Evolutionary conservation across 2,113 vertebrate species (phyloP), one percentile per base, ranked within the genome.

Genomic region (Barnardius zonarius): DNA sequence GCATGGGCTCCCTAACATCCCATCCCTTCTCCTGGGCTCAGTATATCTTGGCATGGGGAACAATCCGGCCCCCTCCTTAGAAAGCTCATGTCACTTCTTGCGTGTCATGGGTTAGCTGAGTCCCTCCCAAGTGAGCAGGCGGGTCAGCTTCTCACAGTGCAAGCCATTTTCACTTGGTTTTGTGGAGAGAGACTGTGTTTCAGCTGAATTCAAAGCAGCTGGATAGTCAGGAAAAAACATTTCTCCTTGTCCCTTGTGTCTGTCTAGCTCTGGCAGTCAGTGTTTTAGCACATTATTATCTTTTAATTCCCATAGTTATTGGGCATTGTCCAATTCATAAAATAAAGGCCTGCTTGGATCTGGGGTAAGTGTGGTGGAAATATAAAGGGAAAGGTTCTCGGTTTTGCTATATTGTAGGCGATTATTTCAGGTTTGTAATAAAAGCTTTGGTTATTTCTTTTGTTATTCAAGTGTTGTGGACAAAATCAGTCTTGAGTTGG

Each of bases 151-250:
- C 0, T 0, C 77, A 30, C 64, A 43, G 27, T 6, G 23, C 10
- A 1, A 63, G 59, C 54, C 61, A 3, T 92, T 93, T 93, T 75
- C 31, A 2, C 69, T 49, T 72, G 31, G 33, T 66, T 89, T 94
- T 92, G 90, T 88, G 82, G 88, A 91, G 69, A 64, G 12, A 49
- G n/a, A 1, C 88, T 66, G 43, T n/a, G 63, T 79, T 95, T 91
- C 91, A 92, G 90, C 81, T 89, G 91, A 95, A 96, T 91, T 95
- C 92, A 87, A 96, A 95, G 95, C 96, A 97, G 92, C 95, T 97
- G 96, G 74, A 95, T 33, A 74, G 54, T 86, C 80, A 92, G 88
- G 92, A 49, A 95, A 93, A 95, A 95, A 91, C 67, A 94, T 95
- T 96, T 91, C 79, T 93, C 61, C 78, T 83, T 91, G 81, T 97